phyloP scores from a whole-genome alignment of 2,888 invertebrate species.

The Dynastes grantii region DNA sequence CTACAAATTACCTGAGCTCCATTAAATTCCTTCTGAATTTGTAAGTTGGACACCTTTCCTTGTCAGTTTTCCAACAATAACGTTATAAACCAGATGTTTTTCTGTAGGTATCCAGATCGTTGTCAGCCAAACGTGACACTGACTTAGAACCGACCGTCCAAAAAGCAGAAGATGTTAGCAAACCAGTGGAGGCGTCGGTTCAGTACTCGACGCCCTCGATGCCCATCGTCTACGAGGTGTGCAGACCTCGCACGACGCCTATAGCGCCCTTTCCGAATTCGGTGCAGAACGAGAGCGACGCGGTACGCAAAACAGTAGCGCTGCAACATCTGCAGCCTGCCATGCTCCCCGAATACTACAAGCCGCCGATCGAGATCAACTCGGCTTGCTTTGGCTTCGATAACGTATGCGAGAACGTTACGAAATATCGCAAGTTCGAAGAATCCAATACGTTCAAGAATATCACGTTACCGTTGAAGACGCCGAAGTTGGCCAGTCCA shows the following conservation, averaged over 20 bases:
- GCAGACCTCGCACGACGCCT: constrained; percentile 54
- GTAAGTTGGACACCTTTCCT: too few species aligned
- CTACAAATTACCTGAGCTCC: too few species aligned
- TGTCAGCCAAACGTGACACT: constrained; percentile 46
- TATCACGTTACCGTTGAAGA: constrained; percentile 64
- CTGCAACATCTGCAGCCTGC: constrained; percentile 59
- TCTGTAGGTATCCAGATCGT: constrained; percentile 44
- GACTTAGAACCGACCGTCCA: constrained; percentile 49
- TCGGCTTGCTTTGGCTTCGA: constrained; percentile 49
- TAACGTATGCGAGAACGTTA: constrained; percentile 38
- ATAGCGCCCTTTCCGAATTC: constrained; percentile 26
- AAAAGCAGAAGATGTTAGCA: constrained; percentile 50
- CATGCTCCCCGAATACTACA: constrained; percentile 59
- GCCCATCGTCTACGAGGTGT: constrained; percentile 57
- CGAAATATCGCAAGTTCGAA: constrained; percentile 59
- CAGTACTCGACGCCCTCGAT: constrained; percentile 22
- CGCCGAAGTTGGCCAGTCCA: constrained; percentile 65
- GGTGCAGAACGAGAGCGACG: constrained; percentile 49
- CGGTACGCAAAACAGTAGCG: constrained; percentile 52
- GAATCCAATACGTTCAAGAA: constrained; percentile 65
- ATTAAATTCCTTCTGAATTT: too few species aligned
- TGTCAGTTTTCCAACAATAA: too few species aligned
- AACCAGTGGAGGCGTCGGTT: constrained; percentile 23
- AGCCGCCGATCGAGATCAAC: constrained; percentile 53
- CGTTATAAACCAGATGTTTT: background rate